Evolutionary conservation across 1,140 invertebrate genomes (phyloP).

Genomic region (Drosophila nigrodunni): DNA sequence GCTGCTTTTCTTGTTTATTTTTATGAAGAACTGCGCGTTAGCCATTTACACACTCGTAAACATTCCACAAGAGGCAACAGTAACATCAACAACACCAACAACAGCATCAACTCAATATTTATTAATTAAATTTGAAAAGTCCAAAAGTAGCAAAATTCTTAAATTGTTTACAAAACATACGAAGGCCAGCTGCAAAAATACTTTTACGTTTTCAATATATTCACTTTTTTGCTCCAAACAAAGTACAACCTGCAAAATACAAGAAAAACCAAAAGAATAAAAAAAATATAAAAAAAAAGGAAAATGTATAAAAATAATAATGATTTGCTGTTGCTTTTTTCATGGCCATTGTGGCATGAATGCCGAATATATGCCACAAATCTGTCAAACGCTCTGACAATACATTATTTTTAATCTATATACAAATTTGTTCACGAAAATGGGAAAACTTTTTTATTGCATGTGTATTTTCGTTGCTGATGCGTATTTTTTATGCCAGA

Average conservation of each 20-base stretch:
- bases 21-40: slow-evolving; percentile 63
- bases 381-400: slow-evolving; percentile 38
- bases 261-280: slow-evolving; percentile 36
- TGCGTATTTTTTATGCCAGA: slow-evolving; percentile 28
- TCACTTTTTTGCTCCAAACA: slow-evolving; percentile 52
- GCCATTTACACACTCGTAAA: slow-evolving; percentile 50
- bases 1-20: slow-evolving; percentile 28
- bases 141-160: slow-evolving; percentile 46
- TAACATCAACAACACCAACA: slow-evolving; percentile 1
- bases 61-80: slow-evolving; percentile 40
- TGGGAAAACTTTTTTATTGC: slow-evolving; percentile 22
- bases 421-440: slow-evolving; percentile 13
- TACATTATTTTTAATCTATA: slow-evolving; percentile 14
- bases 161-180: slow-evolving; percentile 60
- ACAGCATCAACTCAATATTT: slow-evolving; percentile 46
- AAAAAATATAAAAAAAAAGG: slow-evolving; percentile 17
- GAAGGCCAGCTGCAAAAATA: slow-evolving; percentile 71
- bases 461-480: slow-evolving; percentile 22
- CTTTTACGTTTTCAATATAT: slow-evolving; percentile 49
- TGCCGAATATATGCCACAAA: slow-evolving; percentile 52
- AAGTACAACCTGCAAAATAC: slow-evolving; percentile 10
- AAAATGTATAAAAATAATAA: slow-evolving; percentile 6
- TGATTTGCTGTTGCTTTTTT: slow-evolving; percentile 42
- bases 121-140: slow-evolving; percentile 64
- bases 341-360: slow-evolving; percentile 58